phyloP scores from a whole-genome alignment of 1,140 invertebrate species.

The Hylyphantes graminicola region DNA sequence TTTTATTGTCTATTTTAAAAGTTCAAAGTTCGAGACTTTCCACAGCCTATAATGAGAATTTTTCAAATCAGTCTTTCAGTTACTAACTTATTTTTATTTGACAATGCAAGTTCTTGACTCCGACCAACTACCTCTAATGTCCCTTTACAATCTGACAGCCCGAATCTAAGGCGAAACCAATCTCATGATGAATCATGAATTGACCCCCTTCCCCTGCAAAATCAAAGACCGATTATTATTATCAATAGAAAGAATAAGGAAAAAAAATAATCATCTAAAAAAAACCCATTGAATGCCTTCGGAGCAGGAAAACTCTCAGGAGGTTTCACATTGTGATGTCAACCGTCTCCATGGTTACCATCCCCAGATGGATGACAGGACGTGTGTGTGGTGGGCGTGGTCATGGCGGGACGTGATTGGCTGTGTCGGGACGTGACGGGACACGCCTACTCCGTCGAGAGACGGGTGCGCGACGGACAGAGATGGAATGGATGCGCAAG shows the following conservation, averaged over 20 bases:
- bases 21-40: too few relatives aligned
- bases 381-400: constrained; percentile 55
- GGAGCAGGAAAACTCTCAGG: constrained; percentile 33
- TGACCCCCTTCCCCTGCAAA: constrained; percentile 17
- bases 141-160: constrained; percentile 1
- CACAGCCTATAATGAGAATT: too few relatives aligned
- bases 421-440: constrained; percentile 55
- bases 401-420: constrained; percentile 47
- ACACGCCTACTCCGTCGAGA: constrained; percentile 46
- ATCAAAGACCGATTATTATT: constrained; percentile 42
- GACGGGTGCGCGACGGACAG: constrained; percentile 2
- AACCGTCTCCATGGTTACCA: constrained; percentile 54
- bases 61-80: too few relatives aligned
- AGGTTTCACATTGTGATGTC: constrained; percentile 59
- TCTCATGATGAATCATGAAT: constrained; percentile 18
- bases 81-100: too few relatives aligned
- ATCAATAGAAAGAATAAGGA: constrained; percentile 18
- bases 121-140: too few relatives aligned
- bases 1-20: too few relatives aligned
- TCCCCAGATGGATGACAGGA: constrained; percentile 58
- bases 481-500: background rate
- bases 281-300: background rate
- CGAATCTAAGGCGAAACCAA: constrained; percentile 30
- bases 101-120: too few relatives aligned
- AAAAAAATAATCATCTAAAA: background rate